Evolutionary conservation across 2,888 invertebrate species (phyloP), one percentile per base, ranked within the genome.

Genomic region (Pardosa pseudoannulata): DNA sequence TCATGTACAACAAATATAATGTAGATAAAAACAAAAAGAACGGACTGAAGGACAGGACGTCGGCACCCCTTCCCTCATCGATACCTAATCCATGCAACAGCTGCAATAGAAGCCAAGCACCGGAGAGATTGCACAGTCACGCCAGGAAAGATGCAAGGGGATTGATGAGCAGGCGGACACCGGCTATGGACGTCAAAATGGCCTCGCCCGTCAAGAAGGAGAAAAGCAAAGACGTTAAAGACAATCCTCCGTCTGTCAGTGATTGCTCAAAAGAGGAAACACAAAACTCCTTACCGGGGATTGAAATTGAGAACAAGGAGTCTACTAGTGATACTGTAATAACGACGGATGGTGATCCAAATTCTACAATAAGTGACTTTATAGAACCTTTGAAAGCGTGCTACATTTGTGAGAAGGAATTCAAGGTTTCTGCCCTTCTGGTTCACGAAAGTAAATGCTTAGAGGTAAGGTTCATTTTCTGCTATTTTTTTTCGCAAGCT

Each of bases 391-490:
- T 39, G n/a, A 86, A 75, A 27, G 27, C 62, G 6, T 86, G 95
- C 90, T 94, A 94, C 90, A 92, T 94, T 75, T 95, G 95, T 90
- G 93, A 94, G 2, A 92, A 94, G 76, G 94, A 94, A 90, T 95
- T 94, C 90, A 94, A 94, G 5, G 93, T 93, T 3, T 93, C 94
- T 65, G 94, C 94, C 19, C 93, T 94, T 88, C 92, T 93, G 6
- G 93, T 95, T 88, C 95, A 95, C 90, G 94, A 94, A 90, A 94
- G 94, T 0, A 94, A 94, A 90, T 95, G 95, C 90, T 80, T 87
- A 27, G 87, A 80, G 80, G 87, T 87, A 80, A 80, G 80, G 19
- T 29, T 13, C 7, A 27, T 41, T 7, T 36, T n/a, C n/a, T n/a
- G n/a, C n/a, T n/a, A n/a, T n/a, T n/a, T 36, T 32, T 31, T 7